phyloP scores from a whole-genome alignment of 2,888 invertebrate genomes.

The Sicus ferrugineus region DNA sequence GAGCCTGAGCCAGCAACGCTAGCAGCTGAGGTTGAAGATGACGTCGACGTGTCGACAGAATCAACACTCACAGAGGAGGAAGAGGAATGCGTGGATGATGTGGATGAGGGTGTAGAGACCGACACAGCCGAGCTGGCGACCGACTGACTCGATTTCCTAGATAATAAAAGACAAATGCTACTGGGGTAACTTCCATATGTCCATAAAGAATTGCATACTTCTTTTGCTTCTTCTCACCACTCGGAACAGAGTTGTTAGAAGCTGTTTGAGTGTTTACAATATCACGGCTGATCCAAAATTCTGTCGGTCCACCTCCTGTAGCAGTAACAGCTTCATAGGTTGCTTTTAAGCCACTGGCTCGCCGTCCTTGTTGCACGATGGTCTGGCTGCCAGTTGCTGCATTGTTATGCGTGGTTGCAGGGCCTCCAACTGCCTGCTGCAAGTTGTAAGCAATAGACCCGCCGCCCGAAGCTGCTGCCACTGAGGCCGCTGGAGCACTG shows the following conservation, averaged over 20 bases:
- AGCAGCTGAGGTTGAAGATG: conserved; percentile 35
- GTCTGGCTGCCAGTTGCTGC: conserved; percentile 96
- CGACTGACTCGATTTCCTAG: conserved; percentile 51
- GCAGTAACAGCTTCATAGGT: conserved; percentile 90
- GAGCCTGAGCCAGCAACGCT: conserved; percentile 15
- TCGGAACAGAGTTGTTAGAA: conserved; percentile 77
- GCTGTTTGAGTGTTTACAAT: conserved; percentile 69
- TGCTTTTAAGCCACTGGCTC: conserved; percentile 93
- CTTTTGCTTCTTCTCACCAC: conserved; percentile 61
- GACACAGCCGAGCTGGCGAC: conserved; percentile 40
- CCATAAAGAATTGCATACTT: conserved; percentile 43
- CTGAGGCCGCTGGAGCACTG: conserved; percentile 51
- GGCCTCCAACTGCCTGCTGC: conserved; percentile 78
- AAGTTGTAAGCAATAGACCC: conserved; percentile 72
- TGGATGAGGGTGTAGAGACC: conserved; percentile 45
- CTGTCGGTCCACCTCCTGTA: conserved; percentile 71
- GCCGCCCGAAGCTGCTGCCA: conserved; percentile 50
- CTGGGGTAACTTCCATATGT: conserved; percentile 18
- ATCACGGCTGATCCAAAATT: conserved; percentile 76
- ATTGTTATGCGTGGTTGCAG: conserved; percentile 81
- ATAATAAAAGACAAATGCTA: conserved; percentile 34
- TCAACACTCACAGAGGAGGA: conserved; percentile 57
- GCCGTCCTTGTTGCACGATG: conserved; percentile 93
- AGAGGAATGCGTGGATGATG: conserved; percentile 58
- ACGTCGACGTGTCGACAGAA: conserved; percentile 50